phyloP scores from a whole-genome alignment of 2,797 vertebrate species.

The Gouania willdenowi region DNA sequence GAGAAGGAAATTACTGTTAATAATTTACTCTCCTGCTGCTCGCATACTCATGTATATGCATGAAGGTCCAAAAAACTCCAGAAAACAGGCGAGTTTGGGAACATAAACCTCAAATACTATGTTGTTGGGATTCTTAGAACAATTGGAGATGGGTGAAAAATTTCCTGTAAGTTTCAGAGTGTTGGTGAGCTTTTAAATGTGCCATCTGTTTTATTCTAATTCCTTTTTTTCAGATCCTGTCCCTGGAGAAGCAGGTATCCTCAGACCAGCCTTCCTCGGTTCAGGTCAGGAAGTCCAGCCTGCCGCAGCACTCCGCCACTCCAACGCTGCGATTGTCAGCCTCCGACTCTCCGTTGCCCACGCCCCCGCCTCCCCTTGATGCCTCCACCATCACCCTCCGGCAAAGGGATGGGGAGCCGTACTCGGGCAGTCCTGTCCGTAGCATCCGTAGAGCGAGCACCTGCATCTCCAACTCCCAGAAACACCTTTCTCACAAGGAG shows the following conservation, averaged over 20 bases:
- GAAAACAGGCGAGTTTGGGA: no score
- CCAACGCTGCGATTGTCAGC: conserved; percentile 26
- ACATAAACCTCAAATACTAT: no score
- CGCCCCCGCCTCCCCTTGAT: conserved; percentile 32
- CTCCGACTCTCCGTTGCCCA: conserved; percentile 48
- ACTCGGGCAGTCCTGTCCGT: conserved; percentile 67
- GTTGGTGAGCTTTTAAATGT: no score
- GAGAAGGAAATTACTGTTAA: no score
- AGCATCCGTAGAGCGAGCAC: conserved; percentile 79
- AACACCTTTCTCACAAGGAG: conserved; percentile 82
- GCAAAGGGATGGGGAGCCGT: conserved; percentile 54
- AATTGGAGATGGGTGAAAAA: no score
- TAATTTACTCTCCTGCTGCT: no score
- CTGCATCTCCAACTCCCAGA: conserved; percentile 77
- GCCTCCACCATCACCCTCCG: conserved; percentile 58
- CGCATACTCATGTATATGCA: no score
- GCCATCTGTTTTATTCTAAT: no score
- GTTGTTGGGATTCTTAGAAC: no score
- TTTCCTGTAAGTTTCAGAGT: no score
- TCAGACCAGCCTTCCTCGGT: conserved; percentile 85
- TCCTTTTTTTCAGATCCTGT: conserved; percentile 81
- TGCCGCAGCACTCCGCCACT: conserved; percentile 51
- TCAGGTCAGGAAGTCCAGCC: conserved; percentile 83
- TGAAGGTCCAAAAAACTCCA: no score
- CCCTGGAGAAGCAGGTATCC: conserved; percentile 81